Evolutionary conservation across 2,797 vertebrate genomes (phyloP).

Genomic region (Pelochelys cantorii): DNA sequence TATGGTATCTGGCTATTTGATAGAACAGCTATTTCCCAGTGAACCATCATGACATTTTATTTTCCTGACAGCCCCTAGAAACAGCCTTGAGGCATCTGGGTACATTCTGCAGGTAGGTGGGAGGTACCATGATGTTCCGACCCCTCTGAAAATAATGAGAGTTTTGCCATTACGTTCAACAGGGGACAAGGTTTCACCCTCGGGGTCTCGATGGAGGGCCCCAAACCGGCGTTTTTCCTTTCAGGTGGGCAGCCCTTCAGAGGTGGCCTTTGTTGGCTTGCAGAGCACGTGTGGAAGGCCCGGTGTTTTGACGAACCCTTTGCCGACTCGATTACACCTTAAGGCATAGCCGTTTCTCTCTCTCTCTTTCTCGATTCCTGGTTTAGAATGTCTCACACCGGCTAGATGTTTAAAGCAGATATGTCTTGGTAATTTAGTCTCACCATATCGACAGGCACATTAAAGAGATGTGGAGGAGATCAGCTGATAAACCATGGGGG

Average conservation of each 20-base stretch:
- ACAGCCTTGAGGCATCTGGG: neutral
- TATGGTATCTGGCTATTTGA: neutral
- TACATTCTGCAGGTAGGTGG: neutral
- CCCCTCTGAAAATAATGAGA: neutral
- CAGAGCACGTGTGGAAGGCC: neutral
- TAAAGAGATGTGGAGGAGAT: rapidly evolving
- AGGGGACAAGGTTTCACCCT: no score
- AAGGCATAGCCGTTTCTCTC: neutral
- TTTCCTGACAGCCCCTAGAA: neutral
- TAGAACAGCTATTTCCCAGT: neutral
- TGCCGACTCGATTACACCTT: rapidly evolving
- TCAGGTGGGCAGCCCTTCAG: neutral
- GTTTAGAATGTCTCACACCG: rapidly evolving
- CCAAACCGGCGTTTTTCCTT: no score
- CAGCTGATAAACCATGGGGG: rapidly evolving
- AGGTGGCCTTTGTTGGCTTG: neutral
- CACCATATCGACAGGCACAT: rapidly evolving
- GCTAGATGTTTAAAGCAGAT: rapidly evolving
- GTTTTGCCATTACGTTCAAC: neutral
- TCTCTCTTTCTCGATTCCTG: neutral
- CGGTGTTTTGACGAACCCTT: rapidly evolving
- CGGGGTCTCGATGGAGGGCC: neutral
- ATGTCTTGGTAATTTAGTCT: rapidly evolving
- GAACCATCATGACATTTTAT: neutral
- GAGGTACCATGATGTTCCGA: neutral